phyloP scores from a whole-genome alignment of 2,888 invertebrate species.

The Odontocolon sp. region DNA sequence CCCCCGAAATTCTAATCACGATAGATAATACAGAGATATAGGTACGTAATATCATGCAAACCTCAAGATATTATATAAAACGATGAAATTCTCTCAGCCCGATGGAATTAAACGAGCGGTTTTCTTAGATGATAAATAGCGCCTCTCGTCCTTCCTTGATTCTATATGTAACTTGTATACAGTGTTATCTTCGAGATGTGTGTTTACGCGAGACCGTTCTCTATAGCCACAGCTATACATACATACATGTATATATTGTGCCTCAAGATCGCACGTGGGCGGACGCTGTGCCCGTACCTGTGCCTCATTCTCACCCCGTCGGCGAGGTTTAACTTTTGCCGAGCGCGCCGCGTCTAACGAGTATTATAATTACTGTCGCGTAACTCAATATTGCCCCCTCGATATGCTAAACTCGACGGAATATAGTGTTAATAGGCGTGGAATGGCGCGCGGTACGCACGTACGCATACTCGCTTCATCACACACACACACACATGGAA shows the following conservation, averaged over 20 bases:
- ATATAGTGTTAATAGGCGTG: slow-evolving; percentile 80
- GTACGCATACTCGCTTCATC: not conserved
- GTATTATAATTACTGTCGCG: slow-evolving; percentile 80
- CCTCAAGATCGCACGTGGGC: slow-evolving; percentile 39
- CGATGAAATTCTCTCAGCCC: not conserved
- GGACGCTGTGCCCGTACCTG: not conserved
- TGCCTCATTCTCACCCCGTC: not conserved
- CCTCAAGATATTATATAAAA: not conserved
- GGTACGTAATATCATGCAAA: not conserved
- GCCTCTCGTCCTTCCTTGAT: too few relatives aligned
- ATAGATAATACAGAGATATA: not conserved
- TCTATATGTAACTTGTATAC: too few relatives aligned
- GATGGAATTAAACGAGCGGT: too few relatives aligned
- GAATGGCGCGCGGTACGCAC: slow-evolving; percentile 75
- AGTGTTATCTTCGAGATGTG: too few relatives aligned
- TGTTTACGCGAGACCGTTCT: too few relatives aligned
- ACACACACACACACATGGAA: not conserved
- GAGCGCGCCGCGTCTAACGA: slow-evolving; percentile 77
- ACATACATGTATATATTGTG: not conserved
- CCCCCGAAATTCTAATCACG: not conserved
- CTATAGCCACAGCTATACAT: too few relatives aligned
- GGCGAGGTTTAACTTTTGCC: slow-evolving; percentile 69
- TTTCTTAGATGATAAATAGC: too few relatives aligned
- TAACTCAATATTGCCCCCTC: slow-evolving; percentile 77
- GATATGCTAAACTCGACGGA: slow-evolving; percentile 70